A percentile compares a stretch with the other conserved stretches of the same genome.
These are phyloP conservation scores for Illadopsis cleaveri DNA, from an alignment of 2,113 vertebrate genomes.

Conservation along the genomic window DNA sequence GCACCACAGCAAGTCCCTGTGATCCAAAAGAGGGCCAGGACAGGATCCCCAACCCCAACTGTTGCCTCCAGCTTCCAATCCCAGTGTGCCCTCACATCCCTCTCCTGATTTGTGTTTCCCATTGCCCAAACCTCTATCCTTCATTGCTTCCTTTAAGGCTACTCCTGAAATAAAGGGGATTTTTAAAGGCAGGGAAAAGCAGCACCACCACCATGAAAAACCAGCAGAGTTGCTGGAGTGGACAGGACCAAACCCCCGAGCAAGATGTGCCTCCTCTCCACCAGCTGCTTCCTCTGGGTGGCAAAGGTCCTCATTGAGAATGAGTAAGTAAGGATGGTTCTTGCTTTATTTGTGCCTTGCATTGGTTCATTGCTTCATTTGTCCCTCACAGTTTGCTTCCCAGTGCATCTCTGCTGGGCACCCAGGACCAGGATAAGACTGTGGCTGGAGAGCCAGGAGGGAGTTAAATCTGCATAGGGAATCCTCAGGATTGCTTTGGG, in stretches of 20 bases:
- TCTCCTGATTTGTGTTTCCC: background rate
- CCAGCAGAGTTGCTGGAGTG: background rate
- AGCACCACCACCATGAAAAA: background rate
- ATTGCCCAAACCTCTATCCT: background rate
- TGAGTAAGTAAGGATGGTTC: background rate
- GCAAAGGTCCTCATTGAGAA: background rate
- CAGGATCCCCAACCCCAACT: background rate
- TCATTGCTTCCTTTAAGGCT: background rate
- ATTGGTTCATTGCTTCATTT: background rate
- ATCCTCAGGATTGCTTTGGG: background rate
- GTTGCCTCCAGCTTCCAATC: background rate
- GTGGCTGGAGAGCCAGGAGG: background rate
- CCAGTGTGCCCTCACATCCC: accelerated
- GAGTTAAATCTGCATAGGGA: background rate
- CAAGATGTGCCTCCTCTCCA: background rate
- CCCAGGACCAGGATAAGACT: background rate
- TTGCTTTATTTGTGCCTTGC: background rate
- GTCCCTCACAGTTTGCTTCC: background rate
- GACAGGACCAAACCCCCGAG: background rate
- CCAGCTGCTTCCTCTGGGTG: background rate
- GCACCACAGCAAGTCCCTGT: background rate
- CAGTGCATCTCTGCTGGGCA: background rate
- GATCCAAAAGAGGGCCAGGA: background rate
- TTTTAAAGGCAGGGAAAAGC: background rate
- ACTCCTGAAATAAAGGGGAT: background rate